These are phyloP conservation scores for Eremobia ochroleuca DNA, from an alignment of 2,888 invertebrate species.

Conservation along the genomic window DNA sequence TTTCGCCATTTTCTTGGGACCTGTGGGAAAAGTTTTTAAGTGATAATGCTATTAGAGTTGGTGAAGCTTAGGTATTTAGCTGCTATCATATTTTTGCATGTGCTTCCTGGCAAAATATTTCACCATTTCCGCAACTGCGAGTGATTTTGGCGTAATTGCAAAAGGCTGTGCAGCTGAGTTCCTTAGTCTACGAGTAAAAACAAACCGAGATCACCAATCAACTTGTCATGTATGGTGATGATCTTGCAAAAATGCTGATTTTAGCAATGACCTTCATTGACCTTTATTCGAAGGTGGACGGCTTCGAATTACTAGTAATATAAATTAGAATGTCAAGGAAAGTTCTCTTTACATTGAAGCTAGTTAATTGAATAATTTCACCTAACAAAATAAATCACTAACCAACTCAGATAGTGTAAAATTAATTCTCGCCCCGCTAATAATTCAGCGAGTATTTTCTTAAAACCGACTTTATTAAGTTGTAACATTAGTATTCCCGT, in stretches of 20 bases:
- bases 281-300: background rate
- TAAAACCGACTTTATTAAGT: slow-evolving; percentile 48
- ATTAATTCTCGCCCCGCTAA: slow-evolving; percentile 34
- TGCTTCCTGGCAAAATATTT: background rate
- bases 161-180: background rate
- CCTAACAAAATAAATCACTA: slow-evolving; percentile 3
- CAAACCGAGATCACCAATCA: background rate
- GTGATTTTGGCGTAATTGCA: background rate
- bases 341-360: background rate
- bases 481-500: slow-evolving; percentile 60
- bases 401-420: slow-evolving; percentile 19
- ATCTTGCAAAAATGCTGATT: background rate
- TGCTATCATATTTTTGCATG: slow-evolving; percentile 21
- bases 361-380: background rate
- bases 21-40: slow-evolving; percentile 41
- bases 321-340: background rate
- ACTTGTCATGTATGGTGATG: background rate
- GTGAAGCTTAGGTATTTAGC: slow-evolving; percentile 27
- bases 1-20: slow-evolving; percentile 35
- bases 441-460: slow-evolving; percentile 44
- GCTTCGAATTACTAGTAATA: background rate
- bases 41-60: slow-evolving; percentile 39
- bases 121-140: background rate
- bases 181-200: background rate
- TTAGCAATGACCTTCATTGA: background rate